These are phyloP conservation scores for Polymixis lichenea DNA, from an alignment of 2,888 invertebrate species.

Conservation along the genomic window DNA sequence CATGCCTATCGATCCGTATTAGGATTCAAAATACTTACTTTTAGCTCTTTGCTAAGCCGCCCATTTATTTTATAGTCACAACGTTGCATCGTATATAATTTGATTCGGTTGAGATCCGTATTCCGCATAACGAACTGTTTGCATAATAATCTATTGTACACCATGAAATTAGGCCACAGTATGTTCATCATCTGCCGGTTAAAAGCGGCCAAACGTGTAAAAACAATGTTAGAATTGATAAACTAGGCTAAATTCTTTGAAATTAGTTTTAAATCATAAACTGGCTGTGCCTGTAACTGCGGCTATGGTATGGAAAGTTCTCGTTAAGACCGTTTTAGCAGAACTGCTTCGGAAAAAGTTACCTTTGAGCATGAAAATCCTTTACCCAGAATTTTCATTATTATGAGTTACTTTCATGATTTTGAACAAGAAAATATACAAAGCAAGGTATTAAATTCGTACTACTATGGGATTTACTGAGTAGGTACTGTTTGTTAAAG, in stretches of 20 bases:
- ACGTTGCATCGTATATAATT: slow-evolving; percentile 38
- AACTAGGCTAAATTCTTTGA: slow-evolving; percentile 43
- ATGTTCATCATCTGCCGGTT: slow-evolving; percentile 58
- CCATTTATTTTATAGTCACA: slow-evolving; percentile 40
- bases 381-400: slow-evolving; percentile 6
- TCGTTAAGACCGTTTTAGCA: neutral
- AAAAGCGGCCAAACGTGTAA: slow-evolving; percentile 57
- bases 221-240: slow-evolving; percentile 49
- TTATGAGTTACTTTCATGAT: neutral
- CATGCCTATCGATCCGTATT: slow-evolving; percentile 69
- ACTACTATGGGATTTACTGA: neutral
- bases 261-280: slow-evolving; percentile 33
- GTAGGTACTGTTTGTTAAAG: slow-evolving; percentile 11
- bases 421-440: neutral
- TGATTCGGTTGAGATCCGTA: slow-evolving; percentile 44
- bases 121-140: slow-evolving; percentile 48
- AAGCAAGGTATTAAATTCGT: neutral
- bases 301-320: neutral
- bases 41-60: slow-evolving; percentile 46
- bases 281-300: neutral
- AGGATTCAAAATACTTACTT: slow-evolving; percentile 65
- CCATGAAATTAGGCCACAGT: slow-evolving; percentile 57
- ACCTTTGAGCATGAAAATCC: neutral
- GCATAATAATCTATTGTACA: slow-evolving; percentile 56
- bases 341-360: slow-evolving; percentile 1